These are phyloP conservation scores for Apteryx owenii DNA, from an alignment of 2,113 vertebrate species.

Conservation along the genomic window DNA sequence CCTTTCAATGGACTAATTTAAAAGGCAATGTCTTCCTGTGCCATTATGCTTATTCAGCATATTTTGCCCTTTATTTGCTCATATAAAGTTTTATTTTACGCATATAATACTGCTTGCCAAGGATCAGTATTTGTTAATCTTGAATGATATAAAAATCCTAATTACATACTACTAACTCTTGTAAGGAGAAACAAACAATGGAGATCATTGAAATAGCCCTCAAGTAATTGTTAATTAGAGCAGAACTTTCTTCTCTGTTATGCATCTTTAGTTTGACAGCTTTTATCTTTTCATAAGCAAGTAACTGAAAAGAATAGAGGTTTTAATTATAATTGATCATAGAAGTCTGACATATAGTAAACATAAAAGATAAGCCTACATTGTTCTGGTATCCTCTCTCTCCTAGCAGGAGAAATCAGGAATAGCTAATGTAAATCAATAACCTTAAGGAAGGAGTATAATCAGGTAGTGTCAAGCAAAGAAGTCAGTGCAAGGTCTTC, in stretches of 20 bases:
- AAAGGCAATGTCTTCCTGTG: neutral
- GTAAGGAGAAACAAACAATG: neutral
- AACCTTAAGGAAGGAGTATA: neutral
- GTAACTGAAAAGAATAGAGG: neutral
- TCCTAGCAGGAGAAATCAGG: neutral
- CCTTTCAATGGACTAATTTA: neutral
- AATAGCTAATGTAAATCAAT: neutral
- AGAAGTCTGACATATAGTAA: neutral
- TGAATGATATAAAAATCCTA: neutral
- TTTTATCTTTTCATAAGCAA: neutral
- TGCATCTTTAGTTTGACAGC: neutral
- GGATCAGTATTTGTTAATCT: neutral
- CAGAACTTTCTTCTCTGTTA: neutral
- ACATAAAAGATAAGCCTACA: neutral
- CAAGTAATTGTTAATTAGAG: neutral
- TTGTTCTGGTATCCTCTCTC: neutral
- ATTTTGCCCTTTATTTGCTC: neutral
- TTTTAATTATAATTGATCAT: neutral
- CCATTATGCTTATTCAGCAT: neutral
- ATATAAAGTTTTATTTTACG: neutral
- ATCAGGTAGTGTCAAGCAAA: neutral
- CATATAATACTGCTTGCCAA: neutral
- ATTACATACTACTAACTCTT: neutral
- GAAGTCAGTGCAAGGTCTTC: neutral
- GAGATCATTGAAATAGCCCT: neutral